Base-by-base conservation (phyloP, 1,140 invertebrate genomes). In the Dinoponera quadriceps region DNA sequence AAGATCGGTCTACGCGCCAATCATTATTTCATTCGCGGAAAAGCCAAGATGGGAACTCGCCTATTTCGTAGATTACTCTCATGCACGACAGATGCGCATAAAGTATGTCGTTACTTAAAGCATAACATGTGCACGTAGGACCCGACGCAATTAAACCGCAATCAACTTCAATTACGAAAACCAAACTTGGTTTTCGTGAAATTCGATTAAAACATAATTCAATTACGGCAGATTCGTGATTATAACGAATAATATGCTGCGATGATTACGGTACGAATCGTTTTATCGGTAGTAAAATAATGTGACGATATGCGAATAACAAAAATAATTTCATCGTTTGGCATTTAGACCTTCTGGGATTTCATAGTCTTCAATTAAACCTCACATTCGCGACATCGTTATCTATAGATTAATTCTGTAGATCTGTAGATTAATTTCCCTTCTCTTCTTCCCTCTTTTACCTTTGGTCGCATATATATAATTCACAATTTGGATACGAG, bases 381-480 rank as follows among this genome's bases (percentile, higher is more conserved):
- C 54, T 25, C 29, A 66, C 54, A 62, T 55, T 33, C 33, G 33
- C 38, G 38, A 57, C 51, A 44, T 38, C 59, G n/a, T 65, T 16
- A 55, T 44, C 18, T 55, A 68, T 51, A 51, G 44, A 77, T 66
- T 33, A 55, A 54, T 77, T 44, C 60, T 14, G 27, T 69, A 69
- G n/a, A 69, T 78, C n/a, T 78, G 57, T 57, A 68, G 29, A 78
- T 69, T 57, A 83, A 48, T 85, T 11, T 11, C 38, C 11, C 38
- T 44, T 44, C 9, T 44, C 11, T 9, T 4, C 38, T 44, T 9
- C 29, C 29, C 2, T 5, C 5, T 9, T 44, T 44, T 44, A 82
- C 57, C 68, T 38, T 60, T 87, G 74, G 20, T 73, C 73, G 54
- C 48, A 82, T 80, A 86, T 80, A 81, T 87, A 59, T 25, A 77